Evolutionary conservation across 2,888 invertebrate genomes (phyloP).

Genomic region (Polydesmus complanatus): DNA sequence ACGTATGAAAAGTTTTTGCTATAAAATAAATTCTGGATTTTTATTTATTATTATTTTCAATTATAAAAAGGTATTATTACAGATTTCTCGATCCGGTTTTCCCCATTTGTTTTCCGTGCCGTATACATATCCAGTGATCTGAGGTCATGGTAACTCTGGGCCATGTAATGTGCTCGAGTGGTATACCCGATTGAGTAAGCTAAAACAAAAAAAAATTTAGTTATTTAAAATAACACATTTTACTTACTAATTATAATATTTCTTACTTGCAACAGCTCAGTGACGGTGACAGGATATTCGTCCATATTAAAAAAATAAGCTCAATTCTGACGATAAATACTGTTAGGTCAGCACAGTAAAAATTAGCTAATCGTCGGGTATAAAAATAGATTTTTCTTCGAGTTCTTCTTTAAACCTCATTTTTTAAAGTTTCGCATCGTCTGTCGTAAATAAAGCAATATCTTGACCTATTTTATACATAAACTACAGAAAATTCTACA

Average conservation of each 20-base stretch:
- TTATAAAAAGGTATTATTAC: too few relatives aligned
- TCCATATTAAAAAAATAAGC: slow-evolving; percentile 9
- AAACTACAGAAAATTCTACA: too few relatives aligned
- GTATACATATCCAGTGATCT: slow-evolving; percentile 30
- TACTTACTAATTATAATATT: neutral
- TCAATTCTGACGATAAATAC: too few relatives aligned
- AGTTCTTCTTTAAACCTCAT: too few relatives aligned
- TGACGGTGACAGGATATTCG: slow-evolving; percentile 10
- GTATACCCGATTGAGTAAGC: slow-evolving; percentile 29
- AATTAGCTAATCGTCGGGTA: too few relatives aligned
- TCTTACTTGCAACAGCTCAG: slow-evolving; percentile 9
- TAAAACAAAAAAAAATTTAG: slow-evolving; percentile 20
- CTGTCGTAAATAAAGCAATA: too few relatives aligned
- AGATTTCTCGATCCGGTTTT: neutral
- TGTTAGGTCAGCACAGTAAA: too few relatives aligned
- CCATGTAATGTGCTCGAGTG: slow-evolving; percentile 31
- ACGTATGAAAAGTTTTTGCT: slow-evolving; percentile 16
- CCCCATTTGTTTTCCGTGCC: slow-evolving; percentile 23
- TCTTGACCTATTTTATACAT: too few relatives aligned
- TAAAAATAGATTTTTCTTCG: too few relatives aligned
- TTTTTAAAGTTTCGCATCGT: too few relatives aligned
- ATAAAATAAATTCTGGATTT: neutral
- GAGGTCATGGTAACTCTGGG: slow-evolving; percentile 30
- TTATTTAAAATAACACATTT: neutral
- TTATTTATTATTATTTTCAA: too few relatives aligned